Evolutionary conservation across 2,888 invertebrate species (phyloP).

Genomic region (Sarcophaga caerulescens): DNA sequence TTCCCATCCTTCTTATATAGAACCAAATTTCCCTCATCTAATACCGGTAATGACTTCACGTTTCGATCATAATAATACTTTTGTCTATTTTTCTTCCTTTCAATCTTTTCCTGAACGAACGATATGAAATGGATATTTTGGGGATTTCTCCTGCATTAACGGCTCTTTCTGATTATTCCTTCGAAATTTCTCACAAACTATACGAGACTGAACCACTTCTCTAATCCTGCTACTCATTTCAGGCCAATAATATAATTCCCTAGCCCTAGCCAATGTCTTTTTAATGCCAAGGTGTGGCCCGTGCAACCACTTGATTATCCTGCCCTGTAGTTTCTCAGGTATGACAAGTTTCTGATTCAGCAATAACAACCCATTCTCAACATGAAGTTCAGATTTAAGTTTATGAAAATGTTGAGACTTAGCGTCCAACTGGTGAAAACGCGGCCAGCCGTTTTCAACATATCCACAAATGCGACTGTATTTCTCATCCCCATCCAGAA

Average conservation of each 20-base stretch:
- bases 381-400: slow-evolving; percentile 36
- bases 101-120: slow-evolving; percentile 53
- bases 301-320: slow-evolving; percentile 1
- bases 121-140: slow-evolving; percentile 44
- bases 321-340: neutral
- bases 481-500: neutral
- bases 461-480: neutral
- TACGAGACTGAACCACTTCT: slow-evolving; percentile 32
- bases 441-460: slow-evolving; percentile 5
- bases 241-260: slow-evolving; percentile 24
- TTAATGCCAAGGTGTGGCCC: slow-evolving; percentile 8
- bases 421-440: slow-evolving; percentile 47
- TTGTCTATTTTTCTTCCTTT: slow-evolving; percentile 58
- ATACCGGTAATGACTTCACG: slow-evolving; percentile 54
- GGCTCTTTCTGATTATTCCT: slow-evolving; percentile 56
- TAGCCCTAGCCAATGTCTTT: slow-evolving; percentile 1
- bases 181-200: slow-evolving; percentile 54
- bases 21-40: slow-evolving; percentile 49
- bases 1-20: slow-evolving; percentile 51
- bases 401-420: slow-evolving; percentile 39
- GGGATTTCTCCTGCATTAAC: slow-evolving; percentile 19
- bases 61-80: slow-evolving; percentile 65
- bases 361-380: slow-evolving; percentile 58
- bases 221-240: slow-evolving; percentile 43
- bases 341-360: slow-evolving; percentile 30